Conservation (phyloP, 2,888 invertebrate genomes). For the Furcula furcula region DNA sequence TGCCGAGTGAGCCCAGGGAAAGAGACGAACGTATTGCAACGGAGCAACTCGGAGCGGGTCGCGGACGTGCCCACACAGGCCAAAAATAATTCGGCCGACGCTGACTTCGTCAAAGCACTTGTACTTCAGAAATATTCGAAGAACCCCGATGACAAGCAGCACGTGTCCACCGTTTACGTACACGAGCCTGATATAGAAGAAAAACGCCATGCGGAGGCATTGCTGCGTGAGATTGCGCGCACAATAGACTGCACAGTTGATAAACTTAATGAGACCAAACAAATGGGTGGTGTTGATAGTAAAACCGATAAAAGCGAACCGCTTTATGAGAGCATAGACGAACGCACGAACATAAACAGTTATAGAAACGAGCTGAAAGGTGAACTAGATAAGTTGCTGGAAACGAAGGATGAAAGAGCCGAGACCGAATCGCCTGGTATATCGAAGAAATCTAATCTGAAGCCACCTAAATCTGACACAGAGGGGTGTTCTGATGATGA, state of each 20-base stretch:
- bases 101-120: conserved; percentile 69
- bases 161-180: conserved; percentile 73
- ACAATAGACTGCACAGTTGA: conserved; percentile 72
- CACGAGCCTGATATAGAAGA: conserved; percentile 62
- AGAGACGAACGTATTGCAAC: conserved; percentile 48
- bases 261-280: conserved; percentile 52
- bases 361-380: conserved; percentile 61
- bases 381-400: conserved; percentile 56
- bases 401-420: conserved; percentile 32
- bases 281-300: conserved; percentile 63
- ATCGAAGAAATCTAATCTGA: conserved; percentile 67
- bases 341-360: conserved; percentile 37
- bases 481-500: conserved; percentile 74
- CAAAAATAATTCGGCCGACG: conserved; percentile 61
- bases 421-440: conserved; percentile 50
- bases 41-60: conserved; percentile 49
- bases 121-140: conserved; percentile 73
- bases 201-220: conserved; percentile 67
- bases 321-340: conserved; percentile 53
- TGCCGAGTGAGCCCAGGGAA: conserved; percentile 54
- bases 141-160: conserved; percentile 55
- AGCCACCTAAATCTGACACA: conserved; percentile 63
- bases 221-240: conserved; percentile 68
- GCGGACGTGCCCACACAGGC: conserved; percentile 44
- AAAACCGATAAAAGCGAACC: conserved; percentile 43